Base-by-base conservation (phyloP, 1,140 invertebrate species). In the Belonocnema kinseyi region DNA sequence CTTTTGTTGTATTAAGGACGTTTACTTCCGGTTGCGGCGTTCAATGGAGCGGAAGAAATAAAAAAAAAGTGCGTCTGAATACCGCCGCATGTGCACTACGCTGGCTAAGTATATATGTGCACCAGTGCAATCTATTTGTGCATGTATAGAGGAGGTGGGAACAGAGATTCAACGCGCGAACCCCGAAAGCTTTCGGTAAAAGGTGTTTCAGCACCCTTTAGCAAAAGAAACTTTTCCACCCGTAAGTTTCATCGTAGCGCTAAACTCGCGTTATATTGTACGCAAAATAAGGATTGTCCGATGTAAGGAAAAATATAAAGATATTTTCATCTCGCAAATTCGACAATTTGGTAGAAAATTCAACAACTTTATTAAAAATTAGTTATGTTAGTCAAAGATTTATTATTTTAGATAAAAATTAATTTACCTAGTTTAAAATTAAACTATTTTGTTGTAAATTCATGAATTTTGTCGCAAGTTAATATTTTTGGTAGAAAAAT, bases 1-100 rank as follows among this genome's bases (percentile, higher is more conserved):
- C 61, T 66, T 66, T 66, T 66, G 61, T 66, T 66, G 61, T 66
- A 40, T 66, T 66, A 66, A 66, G 61, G 40, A 66, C 61, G 61
- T 66, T 66, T 66, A 66, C 61, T 66, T 66, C 61, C 61, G 61
- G 61, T 66, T 66, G 61, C 40, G 61, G 61, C 26, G 61, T 66
- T 66, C 61, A 66, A 66, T 66, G 61, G 61, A 66, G 21, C 46
- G 61, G 33, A 46, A 66, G n/a, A 61, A 61, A 61, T 46, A 33
- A 33, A 33, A 21, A 66, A 66, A 66, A 66, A 26, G 26, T 16
- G 26, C 2, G 26, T 40, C 26, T 66, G 61, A 66, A 66, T 66
- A 16, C 61, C 33, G 33, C 40, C 61, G 33, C 16, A 66, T 66
- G 26, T n/a, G 58, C 21, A 14, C 40, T 46, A 8, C 11, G 5